These are phyloP conservation scores for Loripinus fragilis DNA, from an alignment of 2,888 invertebrate species.

Conservation along the genomic window DNA sequence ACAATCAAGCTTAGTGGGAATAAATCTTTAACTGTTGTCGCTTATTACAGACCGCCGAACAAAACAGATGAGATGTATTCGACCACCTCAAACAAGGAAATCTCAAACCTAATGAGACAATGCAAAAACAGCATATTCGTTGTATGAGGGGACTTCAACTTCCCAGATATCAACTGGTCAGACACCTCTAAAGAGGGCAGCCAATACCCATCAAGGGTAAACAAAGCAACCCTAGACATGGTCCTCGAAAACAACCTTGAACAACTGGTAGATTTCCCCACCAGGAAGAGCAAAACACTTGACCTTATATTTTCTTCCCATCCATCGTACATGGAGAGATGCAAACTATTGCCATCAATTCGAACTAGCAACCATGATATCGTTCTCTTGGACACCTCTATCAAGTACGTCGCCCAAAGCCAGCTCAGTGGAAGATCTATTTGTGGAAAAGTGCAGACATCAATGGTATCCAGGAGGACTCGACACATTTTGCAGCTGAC, in stretches of 20 bases:
- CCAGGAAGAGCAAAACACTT: slow-evolving; percentile 25
- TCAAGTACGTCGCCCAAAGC: neutral
- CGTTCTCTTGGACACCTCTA: slow-evolving; percentile 11
- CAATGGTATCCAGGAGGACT: neutral
- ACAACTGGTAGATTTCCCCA: slow-evolving; percentile 31
- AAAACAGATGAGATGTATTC: slow-evolving; percentile 11
- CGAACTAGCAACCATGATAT: slow-evolving; percentile 22
- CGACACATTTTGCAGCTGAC: neutral
- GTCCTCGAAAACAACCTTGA: slow-evolving; percentile 4
- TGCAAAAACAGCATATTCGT: slow-evolving; percentile 15
- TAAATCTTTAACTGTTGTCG: neutral
- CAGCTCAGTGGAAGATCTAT: slow-evolving; percentile 1
- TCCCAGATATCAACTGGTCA: neutral
- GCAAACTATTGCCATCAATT: slow-evolving; percentile 20
- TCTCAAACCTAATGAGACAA: neutral
- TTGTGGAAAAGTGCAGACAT: neutral
- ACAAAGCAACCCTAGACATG: neutral
- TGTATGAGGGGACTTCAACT: slow-evolving; percentile 9
- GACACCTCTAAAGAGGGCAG: neutral
- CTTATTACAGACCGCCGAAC: slow-evolving; percentile 23
- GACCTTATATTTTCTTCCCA: slow-evolving; percentile 25
- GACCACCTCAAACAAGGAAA: neutral
- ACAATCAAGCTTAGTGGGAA: neutral
- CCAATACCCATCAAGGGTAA: neutral
- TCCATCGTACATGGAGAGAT: slow-evolving; percentile 20